Conservation (phyloP, 2,797 vertebrate genomes). For the Gobio occitaniae region DNA sequence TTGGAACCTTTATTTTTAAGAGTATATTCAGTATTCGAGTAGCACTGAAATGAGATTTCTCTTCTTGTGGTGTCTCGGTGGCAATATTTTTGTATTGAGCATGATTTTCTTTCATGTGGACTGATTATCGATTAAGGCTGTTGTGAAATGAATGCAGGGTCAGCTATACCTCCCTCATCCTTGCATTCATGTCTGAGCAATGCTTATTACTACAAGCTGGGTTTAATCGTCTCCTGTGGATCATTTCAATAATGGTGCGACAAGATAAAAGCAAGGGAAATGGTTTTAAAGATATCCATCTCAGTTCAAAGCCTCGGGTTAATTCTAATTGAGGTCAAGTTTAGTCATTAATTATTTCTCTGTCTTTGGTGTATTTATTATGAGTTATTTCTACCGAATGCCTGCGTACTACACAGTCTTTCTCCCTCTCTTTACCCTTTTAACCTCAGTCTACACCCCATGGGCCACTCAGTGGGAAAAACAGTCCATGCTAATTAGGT, state of each 20-base stretch:
- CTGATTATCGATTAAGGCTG: conserved; percentile 38
- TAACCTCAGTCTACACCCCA: conserved; percentile 4
- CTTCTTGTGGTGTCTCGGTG: not conserved
- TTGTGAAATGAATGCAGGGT: conserved; percentile 46
- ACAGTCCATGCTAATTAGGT: conserved; percentile 60
- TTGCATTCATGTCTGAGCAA: conserved; percentile 15
- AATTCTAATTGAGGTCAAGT: conserved; percentile 10
- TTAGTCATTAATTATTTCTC: conserved; percentile 6
- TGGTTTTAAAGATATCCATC: conserved; percentile 12
- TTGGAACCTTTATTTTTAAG: not conserved
- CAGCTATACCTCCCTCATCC: not conserved
- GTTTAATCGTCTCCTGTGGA: not conserved
- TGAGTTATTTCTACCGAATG: not conserved
- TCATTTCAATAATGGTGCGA: not conserved
- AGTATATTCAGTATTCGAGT: not conserved
- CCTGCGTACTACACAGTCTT: not conserved
- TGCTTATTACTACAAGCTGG: not conserved
- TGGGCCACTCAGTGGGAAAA: conserved; percentile 57
- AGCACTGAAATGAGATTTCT: not conserved
- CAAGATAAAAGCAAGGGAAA: conserved; percentile 7
- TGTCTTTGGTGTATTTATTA: not conserved
- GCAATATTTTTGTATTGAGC: not conserved
- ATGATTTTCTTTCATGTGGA: not conserved
- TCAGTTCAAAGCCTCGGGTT: not conserved
- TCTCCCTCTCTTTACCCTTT: conserved; percentile 5